Conservation (phyloP, 2,797 vertebrate species). For the Sebastes flavidus region DNA sequence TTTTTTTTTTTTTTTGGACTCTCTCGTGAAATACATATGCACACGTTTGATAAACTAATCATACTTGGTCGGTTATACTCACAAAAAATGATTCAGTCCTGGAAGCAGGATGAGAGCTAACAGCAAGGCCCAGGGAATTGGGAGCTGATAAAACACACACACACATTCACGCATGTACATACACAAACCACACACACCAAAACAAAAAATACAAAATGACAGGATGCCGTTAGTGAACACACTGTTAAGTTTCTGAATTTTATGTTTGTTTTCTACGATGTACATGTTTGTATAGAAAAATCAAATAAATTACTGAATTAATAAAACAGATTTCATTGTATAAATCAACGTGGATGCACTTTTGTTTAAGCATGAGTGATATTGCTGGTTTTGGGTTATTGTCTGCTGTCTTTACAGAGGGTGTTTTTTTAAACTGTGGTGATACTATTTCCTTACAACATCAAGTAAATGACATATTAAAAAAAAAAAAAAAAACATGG, state of each 20-base stretch:
- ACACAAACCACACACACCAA: not conserved
- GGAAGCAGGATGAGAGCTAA: constrained; percentile 82
- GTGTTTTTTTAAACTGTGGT: not conserved
- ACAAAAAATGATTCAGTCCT: constrained; percentile 83
- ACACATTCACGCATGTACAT: not conserved
- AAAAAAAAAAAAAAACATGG: not conserved
- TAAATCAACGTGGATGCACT: not conserved
- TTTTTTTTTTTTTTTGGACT: constrained; percentile 57
- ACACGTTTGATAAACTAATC: constrained; percentile 87
- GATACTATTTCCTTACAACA: not conserved
- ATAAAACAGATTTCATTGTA: not conserved
- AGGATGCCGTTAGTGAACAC: not conserved
- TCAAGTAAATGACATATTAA: not conserved
- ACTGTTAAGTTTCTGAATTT: not conserved
- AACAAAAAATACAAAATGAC: not conserved
- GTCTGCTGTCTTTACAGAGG: not conserved
- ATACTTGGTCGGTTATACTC: constrained; percentile 80
- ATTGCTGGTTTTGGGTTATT: not conserved
- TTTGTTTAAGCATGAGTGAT: not conserved
- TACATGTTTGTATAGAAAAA: not conserved
- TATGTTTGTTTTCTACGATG: not conserved
- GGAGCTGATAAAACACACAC: constrained; percentile 46
- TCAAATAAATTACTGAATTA: not conserved
- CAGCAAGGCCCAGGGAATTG: constrained; percentile 77
- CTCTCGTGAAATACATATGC: constrained; percentile 82